Evolutionary conservation across 2,888 invertebrate species (phyloP).

Genomic region (Idaea straminata): DNA sequence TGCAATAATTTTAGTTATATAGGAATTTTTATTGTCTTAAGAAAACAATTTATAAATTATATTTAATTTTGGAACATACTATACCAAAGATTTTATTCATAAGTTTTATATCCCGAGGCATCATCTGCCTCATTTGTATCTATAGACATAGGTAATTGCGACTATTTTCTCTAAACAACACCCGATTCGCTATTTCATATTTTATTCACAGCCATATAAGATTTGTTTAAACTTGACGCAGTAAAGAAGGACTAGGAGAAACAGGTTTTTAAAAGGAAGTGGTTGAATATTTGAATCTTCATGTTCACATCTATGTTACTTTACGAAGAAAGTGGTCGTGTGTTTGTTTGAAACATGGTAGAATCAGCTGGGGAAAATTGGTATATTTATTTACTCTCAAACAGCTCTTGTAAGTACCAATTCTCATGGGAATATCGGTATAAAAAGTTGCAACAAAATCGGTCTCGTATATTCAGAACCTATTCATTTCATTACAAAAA

Average conservation of each 20-base stretch:
- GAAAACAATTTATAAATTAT: too few species aligned
- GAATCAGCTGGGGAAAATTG: neutral
- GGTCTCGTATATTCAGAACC: too few species aligned
- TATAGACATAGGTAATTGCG: neutral
- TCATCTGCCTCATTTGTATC: neutral
- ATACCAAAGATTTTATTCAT: too few species aligned
- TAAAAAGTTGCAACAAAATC: too few species aligned
- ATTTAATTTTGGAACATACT: too few species aligned
- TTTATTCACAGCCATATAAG: neutral
- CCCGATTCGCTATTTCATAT: neutral
- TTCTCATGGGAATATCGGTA: too few species aligned
- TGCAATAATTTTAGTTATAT: too few species aligned
- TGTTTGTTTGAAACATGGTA: neutral
- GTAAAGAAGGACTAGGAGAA: neutral
- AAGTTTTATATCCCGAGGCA: neutral
- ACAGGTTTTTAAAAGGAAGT: neutral
- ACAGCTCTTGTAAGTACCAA: too few species aligned
- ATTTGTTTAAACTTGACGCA: neutral
- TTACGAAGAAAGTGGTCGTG: neutral
- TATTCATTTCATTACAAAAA: too few species aligned
- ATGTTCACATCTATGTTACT: neutral
- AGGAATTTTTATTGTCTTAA: too few species aligned
- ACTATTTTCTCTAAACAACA: too few species aligned
- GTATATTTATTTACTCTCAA: neutral
- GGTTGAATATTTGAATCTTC: neutral